Evolutionary conservation across 2,797 vertebrate genomes (phyloP).

Genomic region (Phylloscopus collybita): DNA sequence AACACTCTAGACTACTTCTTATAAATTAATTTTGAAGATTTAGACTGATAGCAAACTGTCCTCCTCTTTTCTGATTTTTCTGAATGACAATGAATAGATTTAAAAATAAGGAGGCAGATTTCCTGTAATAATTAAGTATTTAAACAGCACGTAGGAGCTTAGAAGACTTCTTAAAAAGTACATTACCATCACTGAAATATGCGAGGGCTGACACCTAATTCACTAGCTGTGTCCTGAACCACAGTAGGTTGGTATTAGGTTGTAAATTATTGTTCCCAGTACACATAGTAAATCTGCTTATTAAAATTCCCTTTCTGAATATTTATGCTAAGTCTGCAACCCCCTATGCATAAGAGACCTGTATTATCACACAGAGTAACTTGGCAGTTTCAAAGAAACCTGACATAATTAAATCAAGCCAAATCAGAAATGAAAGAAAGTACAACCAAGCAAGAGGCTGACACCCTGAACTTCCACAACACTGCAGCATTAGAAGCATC

Average conservation of each 20-base stretch:
- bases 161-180: constrained; percentile 4
- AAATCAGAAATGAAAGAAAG: constrained; percentile 19
- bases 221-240: constrained; percentile 25
- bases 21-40: neutral
- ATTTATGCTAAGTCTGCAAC: constrained; percentile 41
- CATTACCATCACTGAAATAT: constrained; percentile 1
- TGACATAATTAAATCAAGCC: constrained; percentile 22
- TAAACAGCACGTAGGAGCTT: neutral
- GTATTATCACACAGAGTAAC: constrained; percentile 47
- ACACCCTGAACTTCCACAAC: neutral
- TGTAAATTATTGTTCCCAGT: constrained; percentile 47
- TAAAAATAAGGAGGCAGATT: constrained; percentile 3
- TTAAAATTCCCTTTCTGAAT: constrained; percentile 60
- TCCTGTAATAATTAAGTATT: neutral
- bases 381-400: constrained; percentile 43
- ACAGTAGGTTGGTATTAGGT: constrained; percentile 8
- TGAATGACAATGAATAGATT: neutral
- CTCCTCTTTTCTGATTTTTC: neutral
- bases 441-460: neutral
- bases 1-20: neutral
- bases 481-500: neutral
- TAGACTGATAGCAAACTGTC: neutral
- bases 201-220: constrained; percentile 18
- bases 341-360: constrained; percentile 27
- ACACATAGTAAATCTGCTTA: constrained; percentile 28